Base-by-base conservation (phyloP, 2,888 invertebrate genomes). In the Plagiodera versicolora region DNA sequence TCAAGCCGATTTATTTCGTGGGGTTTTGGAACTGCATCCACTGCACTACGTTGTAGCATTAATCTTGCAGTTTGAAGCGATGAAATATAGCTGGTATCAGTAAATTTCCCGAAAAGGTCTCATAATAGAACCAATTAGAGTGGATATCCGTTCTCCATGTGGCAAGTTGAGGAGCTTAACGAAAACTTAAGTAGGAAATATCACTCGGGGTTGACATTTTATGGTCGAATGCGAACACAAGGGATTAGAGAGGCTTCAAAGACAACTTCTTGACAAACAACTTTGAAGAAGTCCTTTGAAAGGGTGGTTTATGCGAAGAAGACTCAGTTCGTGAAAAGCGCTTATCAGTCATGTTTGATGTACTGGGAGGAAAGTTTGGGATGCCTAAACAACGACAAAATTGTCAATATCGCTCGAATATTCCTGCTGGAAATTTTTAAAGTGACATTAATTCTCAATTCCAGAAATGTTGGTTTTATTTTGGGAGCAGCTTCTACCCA, bases 121-220 rank as follows among this genome's bases (percentile, higher is more conserved):
- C 39, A 52, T 19, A n/a, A 39, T 16, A 28, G 16, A 52, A 39
- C 52, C 39, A 53, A 53, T 53, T 53, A 53, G 24, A 20, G 19
- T 20, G 28, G 28, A 24, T 16, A 16, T 28, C 46, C 53, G 58
- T 53, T 52, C 48, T 30, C 51, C 39, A 28, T 44, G 48, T 48
- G 63, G 45, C 58, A 52, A 51, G 56, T 52, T 65, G 52, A 60
- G 64, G 60, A 44, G 57, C 53, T 65, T 62, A 60, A 45, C 50
- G 35, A 32, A 56, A 56, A 39, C 56, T 52, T 62, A 65, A 65
- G 62, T 49, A 56, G 54, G 53, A 65, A 60, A 62, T 62, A 65
- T 65, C 51, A 65, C 55, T 49, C 35, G 44, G 18, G 53, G 46
- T 51, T 50, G 58, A 58, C 51, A 17, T 54, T 53, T 50, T 54